Evolutionary conservation across 1,140 invertebrate genomes (phyloP).

Genomic region (Epicauta chinensis): DNA sequence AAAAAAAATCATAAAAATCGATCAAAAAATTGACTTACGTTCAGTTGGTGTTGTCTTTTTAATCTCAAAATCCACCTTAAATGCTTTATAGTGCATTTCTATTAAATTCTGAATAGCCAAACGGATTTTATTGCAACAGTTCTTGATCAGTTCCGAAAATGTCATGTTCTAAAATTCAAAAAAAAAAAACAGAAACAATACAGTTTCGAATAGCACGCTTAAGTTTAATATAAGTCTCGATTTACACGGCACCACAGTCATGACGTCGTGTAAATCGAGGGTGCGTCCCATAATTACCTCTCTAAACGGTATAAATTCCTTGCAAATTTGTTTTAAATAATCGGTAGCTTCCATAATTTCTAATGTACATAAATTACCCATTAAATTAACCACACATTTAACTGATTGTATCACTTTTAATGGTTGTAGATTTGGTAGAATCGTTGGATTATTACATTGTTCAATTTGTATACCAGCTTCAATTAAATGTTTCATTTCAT

Average conservation of each 20-base stretch:
- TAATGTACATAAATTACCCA: slow-evolving; percentile 80
- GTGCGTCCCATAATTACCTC: not conserved
- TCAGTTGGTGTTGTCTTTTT: slow-evolving; percentile 21
- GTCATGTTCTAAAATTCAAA: slow-evolving; percentile 20
- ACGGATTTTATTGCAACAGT: slow-evolving; percentile 61
- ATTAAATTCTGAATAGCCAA: slow-evolving; percentile 69
- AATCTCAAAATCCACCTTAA: slow-evolving; percentile 74
- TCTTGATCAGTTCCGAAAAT: slow-evolving; percentile 53
- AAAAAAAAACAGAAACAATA: no score
- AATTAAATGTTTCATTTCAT: slow-evolving; percentile 71
- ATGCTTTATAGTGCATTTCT: slow-evolving; percentile 74
- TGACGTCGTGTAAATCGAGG: no score
- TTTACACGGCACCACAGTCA: no score
- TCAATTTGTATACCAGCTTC: slow-evolving; percentile 53
- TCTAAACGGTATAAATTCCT: slow-evolving; percentile 19
- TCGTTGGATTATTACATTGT: slow-evolving; percentile 43
- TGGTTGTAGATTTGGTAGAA: slow-evolving; percentile 48
- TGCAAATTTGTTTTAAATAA: slow-evolving; percentile 60
- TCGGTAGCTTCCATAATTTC: slow-evolving; percentile 72
- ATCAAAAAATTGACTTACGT: slow-evolving; percentile 4
- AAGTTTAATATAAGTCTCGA: no score
- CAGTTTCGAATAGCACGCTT: no score
- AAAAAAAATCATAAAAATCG: not conserved
- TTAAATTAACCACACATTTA: slow-evolving; percentile 83
- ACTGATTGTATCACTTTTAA: slow-evolving; percentile 76